Evolutionary conservation across 2,888 invertebrate species (phyloP).

Genomic region (Trachelus stipa): DNA sequence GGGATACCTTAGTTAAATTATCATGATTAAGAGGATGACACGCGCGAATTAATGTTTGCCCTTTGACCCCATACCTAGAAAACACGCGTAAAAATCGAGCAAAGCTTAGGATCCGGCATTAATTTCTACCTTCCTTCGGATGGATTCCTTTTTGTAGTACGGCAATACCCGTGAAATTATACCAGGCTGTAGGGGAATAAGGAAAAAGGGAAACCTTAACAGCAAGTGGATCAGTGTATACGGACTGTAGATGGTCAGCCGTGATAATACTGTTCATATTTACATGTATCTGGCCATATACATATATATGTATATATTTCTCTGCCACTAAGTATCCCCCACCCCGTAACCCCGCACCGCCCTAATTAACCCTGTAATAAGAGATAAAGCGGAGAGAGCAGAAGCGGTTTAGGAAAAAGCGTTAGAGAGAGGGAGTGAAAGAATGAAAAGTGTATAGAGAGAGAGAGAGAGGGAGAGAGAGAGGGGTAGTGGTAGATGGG

Average conservation of each 20-base stretch:
- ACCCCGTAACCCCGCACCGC: background rate
- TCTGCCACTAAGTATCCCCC: background rate
- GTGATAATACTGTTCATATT: background rate
- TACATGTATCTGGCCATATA: background rate
- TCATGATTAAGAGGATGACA: no score
- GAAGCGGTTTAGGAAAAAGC: conserved; percentile 19
- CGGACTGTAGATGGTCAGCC: conserved; percentile 36
- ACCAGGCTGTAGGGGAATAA: no score
- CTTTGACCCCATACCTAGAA: background rate
- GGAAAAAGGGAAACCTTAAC: no score
- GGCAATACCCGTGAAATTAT: no score
- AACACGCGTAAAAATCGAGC: background rate
- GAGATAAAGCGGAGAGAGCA: conserved; percentile 6
- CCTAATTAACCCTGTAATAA: conserved; percentile 47
- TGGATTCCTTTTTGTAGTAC: background rate
- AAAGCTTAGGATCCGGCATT: background rate
- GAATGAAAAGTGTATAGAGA: conserved; percentile 19
- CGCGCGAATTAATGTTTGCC: background rate
- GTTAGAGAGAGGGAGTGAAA: conserved; percentile 8
- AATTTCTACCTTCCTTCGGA: background rate
- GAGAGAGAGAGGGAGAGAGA: conserved; percentile 12
- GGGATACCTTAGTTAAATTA: no score
- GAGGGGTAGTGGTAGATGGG: conserved; percentile 21
- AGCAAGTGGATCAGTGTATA: background rate
- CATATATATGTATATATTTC: background rate